These are phyloP conservation scores for Pangasius macronema DNA, from an alignment of 2,797 vertebrate species.

Conservation along the genomic window DNA sequence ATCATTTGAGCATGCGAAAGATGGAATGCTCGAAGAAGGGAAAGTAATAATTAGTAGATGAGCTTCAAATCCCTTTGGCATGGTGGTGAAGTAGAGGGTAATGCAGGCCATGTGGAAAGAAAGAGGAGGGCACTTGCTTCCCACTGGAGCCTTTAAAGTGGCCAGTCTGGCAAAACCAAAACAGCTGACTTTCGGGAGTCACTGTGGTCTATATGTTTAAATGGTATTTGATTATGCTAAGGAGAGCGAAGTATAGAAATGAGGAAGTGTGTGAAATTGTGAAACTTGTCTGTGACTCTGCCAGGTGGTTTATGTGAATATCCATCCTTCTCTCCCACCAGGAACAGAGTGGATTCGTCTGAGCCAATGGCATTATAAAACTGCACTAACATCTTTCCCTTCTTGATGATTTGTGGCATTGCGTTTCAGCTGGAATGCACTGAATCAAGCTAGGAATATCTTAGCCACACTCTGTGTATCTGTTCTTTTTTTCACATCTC, in stretches of 20 bases:
- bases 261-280: background rate
- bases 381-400: conserved; percentile 29
- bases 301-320: conserved; percentile 27
- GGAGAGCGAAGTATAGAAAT: conserved; percentile 15
- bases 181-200: conserved; percentile 55
- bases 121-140: conserved; percentile 44
- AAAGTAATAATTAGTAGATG: conserved; percentile 61
- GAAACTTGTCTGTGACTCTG: background rate
- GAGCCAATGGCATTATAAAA: conserved; percentile 52
- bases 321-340: conserved; percentile 36
- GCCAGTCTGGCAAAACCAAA: conserved; percentile 58
- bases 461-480: background rate
- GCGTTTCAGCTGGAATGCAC: conserved; percentile 22
- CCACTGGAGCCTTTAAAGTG: conserved; percentile 68
- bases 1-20: conserved; percentile 39
- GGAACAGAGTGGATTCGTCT: conserved; percentile 53
- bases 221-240: conserved; percentile 53
- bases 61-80: conserved; percentile 53
- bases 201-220: conserved; percentile 42
- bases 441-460: conserved; percentile 19
- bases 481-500: background rate
- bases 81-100: conserved; percentile 55
- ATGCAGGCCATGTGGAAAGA: conserved; percentile 61
- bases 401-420: conserved; percentile 50
- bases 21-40: conserved; percentile 46